Evolutionary conservation across 2,113 vertebrate genomes (phyloP), one percentile per base, ranked within the genome.

Genomic region (Oriolus oriolus): DNA sequence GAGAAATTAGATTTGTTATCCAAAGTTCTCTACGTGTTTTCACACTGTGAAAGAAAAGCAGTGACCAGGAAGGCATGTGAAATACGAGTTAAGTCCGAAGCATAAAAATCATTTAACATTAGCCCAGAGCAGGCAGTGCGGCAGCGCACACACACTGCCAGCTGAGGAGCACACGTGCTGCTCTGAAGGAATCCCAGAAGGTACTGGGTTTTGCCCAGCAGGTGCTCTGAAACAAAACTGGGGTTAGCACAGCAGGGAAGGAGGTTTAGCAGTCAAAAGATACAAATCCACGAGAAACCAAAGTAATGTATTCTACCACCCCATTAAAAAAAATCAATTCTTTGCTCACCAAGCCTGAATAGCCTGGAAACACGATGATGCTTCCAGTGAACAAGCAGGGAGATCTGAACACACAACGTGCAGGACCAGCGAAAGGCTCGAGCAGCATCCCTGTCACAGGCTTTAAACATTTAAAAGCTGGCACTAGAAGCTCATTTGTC

Each of bases 381-480:
- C 68, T 91, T 84, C 54, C 88, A 77, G 19, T 28, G 69, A 89
- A 78, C 3, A 2, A 78, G 81, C 78, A 79, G 15, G 37, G 50
- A 85, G 57, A 83, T 27, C 37, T 82, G 50, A 56, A 52, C 42
- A 76, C 65, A 28, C 45, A 76, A 16, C 0, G 0, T 49, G 44
- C 93, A 94, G 70, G 44, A 87, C 11, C 33, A 90, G 81, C 6
- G 7, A 74, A 39, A 92, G 89, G 68, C 76, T 84, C 3, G 0
- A 85, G 75, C 65, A 82, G 81, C 70, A 94, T 49, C 91, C 27
- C 49, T 76, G 31, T 10, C 28, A 79, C 37, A 94, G 42, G 56
- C 61, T 93, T 89, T 56, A 69, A 75, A 83, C n/a, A 82, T 73
- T 65, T 57, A 44, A 89, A 94, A 79, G 84, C 79, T 79, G 61